A percentile compares a stretch with the other conserved stretches of the same genome.
Conservation (phyloP, 2,797 vertebrate species). For the Myiothlypis chrysogaster region DNA sequence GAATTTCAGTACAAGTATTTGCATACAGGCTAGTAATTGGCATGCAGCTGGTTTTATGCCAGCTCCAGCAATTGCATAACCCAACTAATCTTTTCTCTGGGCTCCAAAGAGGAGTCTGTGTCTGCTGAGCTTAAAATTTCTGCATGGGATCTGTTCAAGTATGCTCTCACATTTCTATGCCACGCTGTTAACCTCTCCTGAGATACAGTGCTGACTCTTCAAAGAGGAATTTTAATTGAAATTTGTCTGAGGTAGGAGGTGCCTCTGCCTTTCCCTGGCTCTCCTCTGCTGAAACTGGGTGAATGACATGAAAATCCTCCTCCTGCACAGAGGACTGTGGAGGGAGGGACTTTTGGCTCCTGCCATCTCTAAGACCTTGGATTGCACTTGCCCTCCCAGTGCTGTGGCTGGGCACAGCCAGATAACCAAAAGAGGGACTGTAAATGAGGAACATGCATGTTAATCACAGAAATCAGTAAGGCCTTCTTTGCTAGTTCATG, state of each 20-base stretch:
- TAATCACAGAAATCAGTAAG: not conserved
- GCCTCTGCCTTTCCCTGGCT: not conserved
- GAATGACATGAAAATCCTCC: not conserved
- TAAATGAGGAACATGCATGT: not conserved
- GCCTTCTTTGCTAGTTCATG: not conserved
- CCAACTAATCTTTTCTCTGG: constrained; percentile 5
- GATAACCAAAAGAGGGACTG: not conserved
- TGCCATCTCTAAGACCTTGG: not conserved
- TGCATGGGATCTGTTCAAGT: constrained; percentile 18
- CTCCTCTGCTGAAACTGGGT: not conserved
- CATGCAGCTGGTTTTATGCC: constrained; percentile 43
- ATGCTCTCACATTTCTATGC: not conserved
- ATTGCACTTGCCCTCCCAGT: not conserved
- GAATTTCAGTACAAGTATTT: constrained; percentile 35
- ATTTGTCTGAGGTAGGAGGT: not conserved
- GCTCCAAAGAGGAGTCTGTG: not conserved
- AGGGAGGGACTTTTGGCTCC: not conserved
- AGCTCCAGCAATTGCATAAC: constrained; percentile 55
- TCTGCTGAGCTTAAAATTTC: constrained; percentile 15
- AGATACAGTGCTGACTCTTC: not conserved
- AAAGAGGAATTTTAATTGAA: constrained; percentile 31
- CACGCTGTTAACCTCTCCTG: not conserved
- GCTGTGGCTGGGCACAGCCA: not conserved
- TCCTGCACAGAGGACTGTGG: not conserved
- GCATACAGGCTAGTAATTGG: constrained; percentile 23